Conservation (phyloP, 1,140 invertebrate genomes). For the Ceratina calcarata region DNA sequence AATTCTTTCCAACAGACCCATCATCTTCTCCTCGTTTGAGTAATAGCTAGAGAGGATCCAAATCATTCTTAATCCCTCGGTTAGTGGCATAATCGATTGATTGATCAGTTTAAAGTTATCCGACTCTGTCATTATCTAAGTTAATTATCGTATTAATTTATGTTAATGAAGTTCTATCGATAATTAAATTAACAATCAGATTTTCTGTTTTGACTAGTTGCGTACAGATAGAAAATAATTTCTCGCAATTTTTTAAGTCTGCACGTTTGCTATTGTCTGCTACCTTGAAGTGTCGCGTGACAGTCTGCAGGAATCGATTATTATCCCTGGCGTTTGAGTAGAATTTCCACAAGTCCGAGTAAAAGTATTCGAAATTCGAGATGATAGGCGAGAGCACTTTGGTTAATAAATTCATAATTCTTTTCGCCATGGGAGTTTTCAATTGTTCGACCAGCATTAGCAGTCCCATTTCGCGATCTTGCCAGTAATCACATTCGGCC, state of each 20-base stretch:
- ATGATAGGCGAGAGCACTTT: constrained; percentile 78
- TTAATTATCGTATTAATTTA: not conserved
- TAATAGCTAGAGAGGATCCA: constrained; percentile 91
- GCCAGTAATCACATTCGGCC: constrained; percentile 92
- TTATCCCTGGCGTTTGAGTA: constrained; percentile 92
- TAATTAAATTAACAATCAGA: no score
- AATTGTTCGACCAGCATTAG: constrained; percentile 90
- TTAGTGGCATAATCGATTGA: constrained; percentile 87
- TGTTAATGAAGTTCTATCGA: no score
- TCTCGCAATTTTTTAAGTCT: no score
- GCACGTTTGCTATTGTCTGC: not conserved
- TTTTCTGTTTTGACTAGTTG: no score
- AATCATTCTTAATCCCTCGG: constrained; percentile 91
- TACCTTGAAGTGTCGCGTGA: constrained; percentile 90
- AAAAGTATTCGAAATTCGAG: constrained; percentile 80
- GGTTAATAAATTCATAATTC: constrained; percentile 83
- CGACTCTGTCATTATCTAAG: constrained; percentile 86
- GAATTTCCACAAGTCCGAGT: constrained; percentile 84
- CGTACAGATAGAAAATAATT: no score
- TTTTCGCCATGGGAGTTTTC: constrained; percentile 85
- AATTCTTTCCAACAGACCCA: constrained; percentile 88
- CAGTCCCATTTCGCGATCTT: constrained; percentile 87
- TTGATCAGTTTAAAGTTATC: constrained; percentile 86
- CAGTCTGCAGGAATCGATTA: constrained; percentile 89
- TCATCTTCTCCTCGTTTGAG: constrained; percentile 87